Percentiles rank a stretch among this genome's conserved stretches.
These are phyloP conservation scores for Blastomussa wellsi DNA, from an alignment of 92 coral and sea anemone species.

Conservation along the genomic window DNA sequence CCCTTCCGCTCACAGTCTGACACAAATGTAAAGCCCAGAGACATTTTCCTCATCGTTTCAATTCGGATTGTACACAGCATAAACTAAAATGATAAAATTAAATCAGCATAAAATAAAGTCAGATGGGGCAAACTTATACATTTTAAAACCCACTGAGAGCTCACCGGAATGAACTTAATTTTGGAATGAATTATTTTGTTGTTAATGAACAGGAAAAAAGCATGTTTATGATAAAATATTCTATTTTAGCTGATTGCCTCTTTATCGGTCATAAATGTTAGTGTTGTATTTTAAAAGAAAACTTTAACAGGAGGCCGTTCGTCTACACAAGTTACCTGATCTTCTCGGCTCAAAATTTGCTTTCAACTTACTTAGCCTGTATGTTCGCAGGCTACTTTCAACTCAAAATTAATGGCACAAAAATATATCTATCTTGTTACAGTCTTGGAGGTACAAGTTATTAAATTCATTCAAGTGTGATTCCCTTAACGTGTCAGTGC, in stretches of 20 bases:
- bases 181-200: neutral
- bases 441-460: neutral
- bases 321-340: neutral
- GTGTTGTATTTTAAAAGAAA: too few species aligned
- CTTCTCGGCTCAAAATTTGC: neutral
- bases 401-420: neutral
- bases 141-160: neutral
- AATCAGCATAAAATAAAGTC: neutral
- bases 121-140: neutral
- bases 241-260: neutral
- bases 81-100: neutral
- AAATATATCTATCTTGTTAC: neutral
- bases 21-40: neutral
- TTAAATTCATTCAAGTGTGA: constrained; percentile 4
- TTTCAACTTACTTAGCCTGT: too few species aligned
- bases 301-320: too few species aligned
- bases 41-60: neutral
- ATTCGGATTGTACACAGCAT: neutral
- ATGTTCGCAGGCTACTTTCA: too few species aligned
- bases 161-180: neutral
- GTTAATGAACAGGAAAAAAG: neutral
- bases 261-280: neutral
- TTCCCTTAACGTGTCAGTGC: neutral
- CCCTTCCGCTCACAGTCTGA: constrained; percentile 15
- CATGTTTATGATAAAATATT: neutral